These are phyloP conservation scores for Epinephelus moara DNA, from an alignment of 2,113 vertebrate genomes.

Conservation along the genomic window DNA sequence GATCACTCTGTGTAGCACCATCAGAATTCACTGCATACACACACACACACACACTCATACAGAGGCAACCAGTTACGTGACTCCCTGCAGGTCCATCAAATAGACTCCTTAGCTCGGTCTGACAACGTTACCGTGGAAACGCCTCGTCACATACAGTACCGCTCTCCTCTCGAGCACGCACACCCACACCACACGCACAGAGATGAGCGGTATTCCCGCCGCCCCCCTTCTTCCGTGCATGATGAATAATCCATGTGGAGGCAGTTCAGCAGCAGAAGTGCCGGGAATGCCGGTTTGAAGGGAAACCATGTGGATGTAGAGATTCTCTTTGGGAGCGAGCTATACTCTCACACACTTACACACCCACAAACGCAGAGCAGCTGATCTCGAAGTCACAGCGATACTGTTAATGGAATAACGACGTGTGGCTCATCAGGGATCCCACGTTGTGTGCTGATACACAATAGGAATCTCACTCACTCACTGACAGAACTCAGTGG, in stretches of 20 bases:
- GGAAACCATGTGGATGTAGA: conserved; percentile 56
- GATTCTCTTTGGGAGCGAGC: conserved; percentile 20
- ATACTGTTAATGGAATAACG: conserved; percentile 35
- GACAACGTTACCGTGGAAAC: conserved; percentile 79
- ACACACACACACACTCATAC: conserved; percentile 20
- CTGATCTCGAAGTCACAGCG: conserved; percentile 10
- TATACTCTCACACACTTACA: conserved; percentile 8
- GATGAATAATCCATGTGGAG: conserved; percentile 76
- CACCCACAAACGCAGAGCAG: conserved; percentile 1
- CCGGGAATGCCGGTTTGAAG: conserved; percentile 49
- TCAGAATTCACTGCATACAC: conserved; percentile 31
- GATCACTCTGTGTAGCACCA: not conserved
- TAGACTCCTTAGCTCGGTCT: conserved; percentile 51
- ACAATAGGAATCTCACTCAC: conserved; percentile 31
- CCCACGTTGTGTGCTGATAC: conserved; percentile 48
- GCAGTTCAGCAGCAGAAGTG: conserved; percentile 53
- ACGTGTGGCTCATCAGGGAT: conserved; percentile 34
- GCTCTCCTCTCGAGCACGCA: conserved; percentile 44
- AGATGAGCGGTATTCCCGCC: conserved; percentile 63
- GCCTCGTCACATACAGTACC: conserved; percentile 56
- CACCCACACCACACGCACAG: conserved; percentile 54
- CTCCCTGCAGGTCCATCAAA: conserved; percentile 42
- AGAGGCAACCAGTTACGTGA: conserved; percentile 30
- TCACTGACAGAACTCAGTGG: conserved; percentile 2
- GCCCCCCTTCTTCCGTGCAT: conserved; percentile 34